Evolutionary conservation across 2,888 invertebrate genomes (phyloP).

Genomic region (Doris montereyensis): DNA sequence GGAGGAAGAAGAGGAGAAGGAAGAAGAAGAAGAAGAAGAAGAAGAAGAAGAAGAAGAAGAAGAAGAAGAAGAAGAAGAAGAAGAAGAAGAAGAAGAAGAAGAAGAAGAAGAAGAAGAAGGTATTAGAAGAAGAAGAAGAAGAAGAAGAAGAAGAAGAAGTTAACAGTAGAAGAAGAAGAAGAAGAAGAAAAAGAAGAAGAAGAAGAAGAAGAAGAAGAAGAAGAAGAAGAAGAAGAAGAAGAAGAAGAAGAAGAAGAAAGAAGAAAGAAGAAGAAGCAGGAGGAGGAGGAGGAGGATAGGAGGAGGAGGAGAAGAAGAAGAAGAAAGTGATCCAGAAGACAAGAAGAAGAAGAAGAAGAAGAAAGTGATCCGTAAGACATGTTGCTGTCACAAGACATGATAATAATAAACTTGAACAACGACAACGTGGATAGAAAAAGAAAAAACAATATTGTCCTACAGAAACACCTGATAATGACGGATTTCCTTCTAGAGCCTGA

Average conservation of each 20-base stretch:
- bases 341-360: too few species aligned
- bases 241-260: neutral
- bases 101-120: neutral
- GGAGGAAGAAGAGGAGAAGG: neutral
- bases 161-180: neutral
- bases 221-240: neutral
- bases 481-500: too few species aligned
- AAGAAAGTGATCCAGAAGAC: neutral
- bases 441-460: too few species aligned
- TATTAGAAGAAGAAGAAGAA: neutral
- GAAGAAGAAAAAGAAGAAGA: neutral
- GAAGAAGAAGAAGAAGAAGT: neutral
- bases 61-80: neutral
- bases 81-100: neutral
- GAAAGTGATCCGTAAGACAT: too few species aligned
- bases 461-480: too few species aligned
- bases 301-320: neutral
- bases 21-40: slow-evolving; percentile 10
- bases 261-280: neutral
- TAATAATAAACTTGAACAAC: too few species aligned
- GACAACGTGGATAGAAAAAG: too few species aligned
- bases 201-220: neutral
- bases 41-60: slow-evolving; percentile 17
- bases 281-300: neutral
- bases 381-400: too few species aligned